A percentile compares a stretch with the other conserved stretches of the same genome.
Evolutionary conservation across 2,113 vertebrate species (phyloP).

Genomic region (Ivindomyrus marchei): DNA sequence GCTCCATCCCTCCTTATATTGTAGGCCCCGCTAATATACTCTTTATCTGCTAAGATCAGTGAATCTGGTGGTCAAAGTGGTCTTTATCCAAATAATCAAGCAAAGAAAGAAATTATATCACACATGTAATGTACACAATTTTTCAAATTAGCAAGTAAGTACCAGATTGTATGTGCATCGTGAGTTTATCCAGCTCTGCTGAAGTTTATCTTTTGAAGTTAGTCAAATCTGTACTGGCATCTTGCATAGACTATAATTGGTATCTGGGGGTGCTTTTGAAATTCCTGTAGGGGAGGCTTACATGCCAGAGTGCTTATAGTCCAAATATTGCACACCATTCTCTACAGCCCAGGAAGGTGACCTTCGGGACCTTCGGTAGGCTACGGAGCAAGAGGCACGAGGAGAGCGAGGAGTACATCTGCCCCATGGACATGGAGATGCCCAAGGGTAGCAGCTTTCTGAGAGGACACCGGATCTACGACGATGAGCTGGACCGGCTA

Average conservation of each 20-base stretch:
- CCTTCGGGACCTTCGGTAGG: constrained; percentile 84
- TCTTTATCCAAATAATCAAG: not conserved
- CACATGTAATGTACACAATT: not conserved
- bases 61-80: not conserved
- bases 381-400: constrained; percentile 89
- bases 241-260: not conserved
- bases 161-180: not conserved
- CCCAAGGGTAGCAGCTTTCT: constrained; percentile 72
- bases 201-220: not conserved
- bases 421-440: constrained; percentile 92
- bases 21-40: not conserved
- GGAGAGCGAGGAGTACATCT: constrained; percentile 89
- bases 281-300: not conserved
- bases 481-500: constrained; percentile 86
- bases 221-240: not conserved
- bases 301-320: not conserved
- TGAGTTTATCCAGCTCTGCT: not conserved
- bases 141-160: not conserved
- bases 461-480: constrained; percentile 78
- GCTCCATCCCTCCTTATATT: not conserved
- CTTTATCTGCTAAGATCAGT: not conserved
- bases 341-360: constrained; percentile 80
- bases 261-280: not conserved
- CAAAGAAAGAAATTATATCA: not conserved
- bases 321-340: too few relatives aligned